Base-by-base conservation (phyloP, 1,140 invertebrate genomes). In the Danaus melanippus region DNA sequence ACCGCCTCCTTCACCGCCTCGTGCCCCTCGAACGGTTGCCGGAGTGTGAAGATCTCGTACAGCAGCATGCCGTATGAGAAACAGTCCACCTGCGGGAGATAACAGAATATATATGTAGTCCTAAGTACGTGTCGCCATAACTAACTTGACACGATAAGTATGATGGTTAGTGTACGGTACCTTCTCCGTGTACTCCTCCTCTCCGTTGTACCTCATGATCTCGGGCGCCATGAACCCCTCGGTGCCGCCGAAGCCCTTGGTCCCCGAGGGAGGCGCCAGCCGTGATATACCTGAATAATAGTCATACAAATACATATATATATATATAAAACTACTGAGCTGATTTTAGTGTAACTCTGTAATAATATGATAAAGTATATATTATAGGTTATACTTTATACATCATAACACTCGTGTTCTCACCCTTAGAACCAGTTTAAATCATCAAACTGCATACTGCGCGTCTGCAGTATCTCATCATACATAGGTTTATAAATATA, bases 61-160 rank as follows among this genome's bases (percentile, higher is more conserved):
- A 99, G 90, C 67, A 99, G 96, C 97, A 99, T 99, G n/a, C 97
- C 97, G 88, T 98, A 99, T 0, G 97, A 99, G 79, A 99, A 99
- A 65, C 97, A 97, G 77, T 99, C 98, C 10, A 99, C 97, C 92
- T 94, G n/a, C n/a, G 67, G 0, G 74, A 56, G 10, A n/a, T 50
- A 42, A 46, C 8, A 42, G 15, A 1, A 15, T 15, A 32, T 32
- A 32, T 32, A 32, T 32, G 6, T 7, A 8, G 21, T 32, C 21
- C 7, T 32, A 3, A 32, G 21, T 32, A 32, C 21, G 21, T 32
- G 21, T 32, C 0, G 21, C 21, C 21, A 32, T 32, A 4, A 32
- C 1, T 5, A 21, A 21, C 17, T 1, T 21, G 17, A 21, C 17
- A 21, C 17, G 17, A 2, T 2, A 21, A 21, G 17, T 21, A 21